A percentile compares a stretch with the other conserved stretches of the same genome.
These are phyloP conservation scores for Abramis brama DNA, from an alignment of 2,113 vertebrate species.

Conservation along the genomic window DNA sequence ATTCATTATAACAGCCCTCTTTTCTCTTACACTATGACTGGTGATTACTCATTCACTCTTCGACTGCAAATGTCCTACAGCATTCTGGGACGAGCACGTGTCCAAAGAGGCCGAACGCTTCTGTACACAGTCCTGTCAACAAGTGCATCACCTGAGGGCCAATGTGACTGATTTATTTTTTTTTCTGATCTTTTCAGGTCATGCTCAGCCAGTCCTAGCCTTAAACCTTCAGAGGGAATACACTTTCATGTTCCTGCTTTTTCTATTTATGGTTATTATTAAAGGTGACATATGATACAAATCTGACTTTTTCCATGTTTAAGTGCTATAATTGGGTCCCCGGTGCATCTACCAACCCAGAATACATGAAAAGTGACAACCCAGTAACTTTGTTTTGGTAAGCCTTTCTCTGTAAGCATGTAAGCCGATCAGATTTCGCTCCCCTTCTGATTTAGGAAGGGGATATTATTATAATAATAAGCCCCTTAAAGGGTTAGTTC, in stretches of 20 bases:
- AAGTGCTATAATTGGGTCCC: too few species aligned
- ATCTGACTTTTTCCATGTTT: too few species aligned
- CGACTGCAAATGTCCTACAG: not conserved
- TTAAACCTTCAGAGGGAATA: not conserved
- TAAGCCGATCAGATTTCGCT: too few species aligned
- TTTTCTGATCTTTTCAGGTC: slow-evolving; percentile 37
- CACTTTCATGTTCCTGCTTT: not conserved
- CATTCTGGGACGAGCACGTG: not conserved
- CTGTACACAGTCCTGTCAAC: not conserved
- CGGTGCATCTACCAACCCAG: too few species aligned
- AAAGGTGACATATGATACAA: too few species aligned
- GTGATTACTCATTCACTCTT: slow-evolving; percentile 1
- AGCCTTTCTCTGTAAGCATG: too few species aligned
- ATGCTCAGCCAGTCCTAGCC: slow-evolving; percentile 27
- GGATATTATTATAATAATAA: too few species aligned
- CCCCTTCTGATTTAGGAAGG: too few species aligned
- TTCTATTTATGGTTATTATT: not conserved
- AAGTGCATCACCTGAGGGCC: slow-evolving; percentile 26
- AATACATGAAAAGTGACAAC: too few species aligned
- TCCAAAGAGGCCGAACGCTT: not conserved
- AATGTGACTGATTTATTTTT: slow-evolving; percentile 4
- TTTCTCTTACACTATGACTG: not conserved
- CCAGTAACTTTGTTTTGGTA: too few species aligned
- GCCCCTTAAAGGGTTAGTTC: too few species aligned
- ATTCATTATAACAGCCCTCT: not conserved